phyloP scores from a whole-genome alignment of 2,113 vertebrate species.

The Bufo bufo region DNA sequence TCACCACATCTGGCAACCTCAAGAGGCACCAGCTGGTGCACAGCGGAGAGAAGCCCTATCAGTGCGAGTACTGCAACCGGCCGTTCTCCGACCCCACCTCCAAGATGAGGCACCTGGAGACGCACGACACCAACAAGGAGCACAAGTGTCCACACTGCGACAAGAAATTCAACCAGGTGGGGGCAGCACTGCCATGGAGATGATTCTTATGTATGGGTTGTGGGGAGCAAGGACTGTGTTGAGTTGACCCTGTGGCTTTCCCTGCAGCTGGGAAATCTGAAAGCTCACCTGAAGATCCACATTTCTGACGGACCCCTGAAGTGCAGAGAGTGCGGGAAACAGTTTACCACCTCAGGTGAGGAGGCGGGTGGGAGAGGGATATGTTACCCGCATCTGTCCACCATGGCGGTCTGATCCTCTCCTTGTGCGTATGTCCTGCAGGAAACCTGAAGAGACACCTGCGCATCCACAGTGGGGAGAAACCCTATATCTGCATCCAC shows the following conservation, averaged over 20 bases:
- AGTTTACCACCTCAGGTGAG: slow-evolving; percentile 97
- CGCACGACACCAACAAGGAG: slow-evolving; percentile 92
- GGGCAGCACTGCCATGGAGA: not conserved
- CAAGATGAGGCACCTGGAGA: slow-evolving; percentile 97
- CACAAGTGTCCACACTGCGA: slow-evolving; percentile 96
- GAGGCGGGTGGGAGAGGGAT: no score
- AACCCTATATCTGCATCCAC: slow-evolving; percentile 90
- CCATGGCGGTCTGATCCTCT: not conserved
- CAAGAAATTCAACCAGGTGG: slow-evolving; percentile 96
- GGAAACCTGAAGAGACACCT: slow-evolving; percentile 96
- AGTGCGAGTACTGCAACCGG: slow-evolving; percentile 92
- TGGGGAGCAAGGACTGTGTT: not conserved
- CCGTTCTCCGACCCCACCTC: slow-evolving; percentile 96
- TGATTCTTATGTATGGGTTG: no score
- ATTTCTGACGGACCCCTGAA: slow-evolving; percentile 92
- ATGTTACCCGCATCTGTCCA: not conserved
- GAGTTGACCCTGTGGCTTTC: not conserved
- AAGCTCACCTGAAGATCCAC: slow-evolving; percentile 95
- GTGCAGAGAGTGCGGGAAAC: slow-evolving; percentile 95
- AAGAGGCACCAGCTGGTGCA: slow-evolving; percentile 97
- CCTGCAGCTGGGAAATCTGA: slow-evolving; percentile 89
- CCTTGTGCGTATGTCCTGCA: slow-evolving; percentile 58
- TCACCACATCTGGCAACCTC: slow-evolving; percentile 95
- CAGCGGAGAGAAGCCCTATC: slow-evolving; percentile 95
- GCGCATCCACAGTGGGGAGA: slow-evolving; percentile 96